Evolutionary conservation across 1,140 invertebrate genomes (phyloP).

Genomic region (Nephila pilipes): DNA sequence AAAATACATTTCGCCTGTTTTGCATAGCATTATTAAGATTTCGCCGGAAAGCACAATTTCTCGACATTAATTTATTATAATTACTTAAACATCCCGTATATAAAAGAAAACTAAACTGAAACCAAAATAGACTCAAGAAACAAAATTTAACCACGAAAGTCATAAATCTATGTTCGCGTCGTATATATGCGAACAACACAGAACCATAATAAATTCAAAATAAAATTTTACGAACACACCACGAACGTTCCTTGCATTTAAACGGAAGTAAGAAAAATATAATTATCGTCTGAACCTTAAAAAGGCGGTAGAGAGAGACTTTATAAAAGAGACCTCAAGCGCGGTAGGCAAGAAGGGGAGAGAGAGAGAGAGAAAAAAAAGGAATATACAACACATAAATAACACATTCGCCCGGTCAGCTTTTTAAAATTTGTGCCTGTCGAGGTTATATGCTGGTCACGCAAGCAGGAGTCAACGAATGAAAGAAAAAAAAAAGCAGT

Average conservation of each 20-base stretch:
- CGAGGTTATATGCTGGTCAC: constrained; percentile 10
- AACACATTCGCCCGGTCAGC: neutral
- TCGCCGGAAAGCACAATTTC: too few species aligned
- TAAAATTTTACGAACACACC: neutral
- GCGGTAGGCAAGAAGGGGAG: neutral
- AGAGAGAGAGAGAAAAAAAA: neutral
- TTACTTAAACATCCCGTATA: neutral
- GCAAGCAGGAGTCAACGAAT: neutral
- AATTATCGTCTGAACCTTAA: neutral
- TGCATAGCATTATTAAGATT: too few species aligned
- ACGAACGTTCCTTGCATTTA: neutral
- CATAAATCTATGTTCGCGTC: neutral
- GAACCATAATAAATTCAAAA: neutral
- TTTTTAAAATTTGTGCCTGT: constrained; percentile 11
- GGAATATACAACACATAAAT: neutral
- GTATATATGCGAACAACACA: neutral
- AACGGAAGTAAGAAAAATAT: neutral
- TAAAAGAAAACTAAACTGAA: neutral
- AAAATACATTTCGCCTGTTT: too few species aligned
- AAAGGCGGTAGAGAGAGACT: neutral
- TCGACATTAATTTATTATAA: neutral
- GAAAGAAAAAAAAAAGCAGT: neutral
- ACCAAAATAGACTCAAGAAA: neutral
- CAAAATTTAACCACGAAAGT: neutral
- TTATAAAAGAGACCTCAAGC: constrained; percentile 2